These are phyloP conservation scores for Drosophila kanapiae DNA, from an alignment of 1,140 invertebrate species.

Conservation along the genomic window DNA sequence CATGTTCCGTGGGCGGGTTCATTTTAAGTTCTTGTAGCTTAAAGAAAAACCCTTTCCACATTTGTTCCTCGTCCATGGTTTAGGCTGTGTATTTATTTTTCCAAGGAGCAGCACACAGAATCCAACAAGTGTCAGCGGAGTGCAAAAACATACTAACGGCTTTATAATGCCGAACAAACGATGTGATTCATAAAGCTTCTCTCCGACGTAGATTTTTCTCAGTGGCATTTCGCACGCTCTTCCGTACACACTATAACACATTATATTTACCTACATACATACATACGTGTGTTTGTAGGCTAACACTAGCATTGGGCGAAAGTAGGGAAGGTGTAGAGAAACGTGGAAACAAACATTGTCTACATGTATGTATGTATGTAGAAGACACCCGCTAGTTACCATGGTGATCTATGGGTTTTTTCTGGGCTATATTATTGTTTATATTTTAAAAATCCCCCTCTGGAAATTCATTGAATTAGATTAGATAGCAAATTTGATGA, in stretches of 20 bases:
- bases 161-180: conserved; percentile 34
- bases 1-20: conserved; percentile 87
- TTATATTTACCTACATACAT: conserved; percentile 21
- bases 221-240: conserved; percentile 38
- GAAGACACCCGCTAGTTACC: conserved; percentile 7
- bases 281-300: conserved; percentile 8
- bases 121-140: conserved; percentile 45
- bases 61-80: conserved; percentile 87
- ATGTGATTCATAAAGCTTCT: conserved; percentile 46
- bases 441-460: background rate
- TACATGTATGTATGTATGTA: too few relatives aligned
- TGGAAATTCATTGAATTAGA: conserved; percentile 2
- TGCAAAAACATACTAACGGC: conserved; percentile 43
- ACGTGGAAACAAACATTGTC: background rate
- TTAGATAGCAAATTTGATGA: background rate
- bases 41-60: conserved; percentile 90
- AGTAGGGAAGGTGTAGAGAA: conserved; percentile 10
- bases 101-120: conserved; percentile 33
- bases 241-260: conserved; percentile 35
- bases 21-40: conserved; percentile 87
- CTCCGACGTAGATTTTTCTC: conserved; percentile 49
- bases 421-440: conserved; percentile 10
- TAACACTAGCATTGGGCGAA: conserved; percentile 9
- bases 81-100: background rate
- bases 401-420: conserved; percentile 36